Base-by-base conservation (phyloP, 2,888 invertebrate genomes). In the Drosophila fulvimacula region DNA sequence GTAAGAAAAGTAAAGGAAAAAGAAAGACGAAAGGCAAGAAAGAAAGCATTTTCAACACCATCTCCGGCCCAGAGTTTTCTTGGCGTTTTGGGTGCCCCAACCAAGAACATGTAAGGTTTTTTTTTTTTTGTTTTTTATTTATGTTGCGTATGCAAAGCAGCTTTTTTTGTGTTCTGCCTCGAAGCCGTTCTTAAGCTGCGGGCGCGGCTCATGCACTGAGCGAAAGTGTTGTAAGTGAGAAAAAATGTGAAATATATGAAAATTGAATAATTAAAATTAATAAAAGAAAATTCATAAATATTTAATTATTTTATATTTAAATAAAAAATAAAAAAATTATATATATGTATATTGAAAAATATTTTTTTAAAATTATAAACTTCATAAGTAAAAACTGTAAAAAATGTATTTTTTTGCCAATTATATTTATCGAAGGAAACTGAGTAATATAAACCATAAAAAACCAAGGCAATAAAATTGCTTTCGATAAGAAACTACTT, bases 111-210 rank as follows among this genome's bases (percentile, higher is more conserved):
- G 34, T 36, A 30, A 48, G 46, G n/a, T 48, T 46, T n/a, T 24
- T 44, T 44, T 42, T 48, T 19, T 48, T 6, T 24, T 10, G 13
- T 46, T 51, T 70, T 63, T 88, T 74, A 83, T 88, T 81, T 86
- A 81, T 89, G 69, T 55, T 55, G 68, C 62, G 53, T 84, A 89
- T 84, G 83, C 83, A 88, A 88, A 84, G 89, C 69, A 82, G 79
- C 82, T 81, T 84, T 57, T 57, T 84, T 62, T 19, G 21, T 5
- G 44, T 24, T 46, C 24, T 34, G 53, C 44, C 44, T 57, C 66
- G 19, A 36, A 41, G 17, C 30, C 62, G 68, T 72, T 61, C 57
- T 62, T 51, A 27, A 61, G 81, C 63, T 69, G 60, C 74, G 70
- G 79, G 81, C 46, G 71, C 67, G 70, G 59, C 66, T 51, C 34